Percentiles rank a stretch among this genome's conserved stretches.
These are phyloP conservation scores for Bombycilla garrulus DNA, from an alignment of 2,113 vertebrate species.

Conservation along the genomic window DNA sequence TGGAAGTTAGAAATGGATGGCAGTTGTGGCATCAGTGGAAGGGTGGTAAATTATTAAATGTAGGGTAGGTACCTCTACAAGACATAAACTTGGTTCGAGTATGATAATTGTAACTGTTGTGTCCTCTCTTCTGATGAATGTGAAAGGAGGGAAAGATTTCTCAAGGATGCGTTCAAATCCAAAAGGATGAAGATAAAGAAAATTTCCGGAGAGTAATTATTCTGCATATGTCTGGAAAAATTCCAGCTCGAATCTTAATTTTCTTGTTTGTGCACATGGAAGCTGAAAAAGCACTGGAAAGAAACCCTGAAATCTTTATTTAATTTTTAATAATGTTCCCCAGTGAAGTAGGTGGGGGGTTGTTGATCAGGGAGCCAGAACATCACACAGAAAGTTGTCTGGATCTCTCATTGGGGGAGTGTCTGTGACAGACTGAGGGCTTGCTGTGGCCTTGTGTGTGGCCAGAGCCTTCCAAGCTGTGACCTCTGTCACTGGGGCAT, in stretches of 20 bases:
- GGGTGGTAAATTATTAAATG: neutral
- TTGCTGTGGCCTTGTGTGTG: neutral
- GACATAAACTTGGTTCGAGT: neutral
- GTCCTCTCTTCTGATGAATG: neutral
- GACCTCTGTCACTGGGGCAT: accelerated
- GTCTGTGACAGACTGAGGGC: neutral
- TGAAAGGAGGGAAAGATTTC: neutral
- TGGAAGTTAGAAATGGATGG: neutral
- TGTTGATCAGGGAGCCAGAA: neutral
- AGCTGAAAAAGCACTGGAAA: neutral
- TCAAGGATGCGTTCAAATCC: neutral
- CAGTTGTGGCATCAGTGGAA: neutral
- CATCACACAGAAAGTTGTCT: neutral
- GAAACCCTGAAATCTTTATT: neutral
- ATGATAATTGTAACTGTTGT: neutral
- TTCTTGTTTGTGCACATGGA: neutral
- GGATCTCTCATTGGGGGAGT: neutral
- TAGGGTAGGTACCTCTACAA: neutral
- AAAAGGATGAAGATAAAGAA: neutral
- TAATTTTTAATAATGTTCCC: neutral
- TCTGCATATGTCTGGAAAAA: neutral
- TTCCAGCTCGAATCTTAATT: neutral
- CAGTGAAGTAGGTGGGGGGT: neutral
- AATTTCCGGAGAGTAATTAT: neutral
- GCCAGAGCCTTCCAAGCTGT: neutral